Evolutionary conservation across 2,113 vertebrate species (phyloP).

Genomic region (Neolamprologus falcicula): DNA sequence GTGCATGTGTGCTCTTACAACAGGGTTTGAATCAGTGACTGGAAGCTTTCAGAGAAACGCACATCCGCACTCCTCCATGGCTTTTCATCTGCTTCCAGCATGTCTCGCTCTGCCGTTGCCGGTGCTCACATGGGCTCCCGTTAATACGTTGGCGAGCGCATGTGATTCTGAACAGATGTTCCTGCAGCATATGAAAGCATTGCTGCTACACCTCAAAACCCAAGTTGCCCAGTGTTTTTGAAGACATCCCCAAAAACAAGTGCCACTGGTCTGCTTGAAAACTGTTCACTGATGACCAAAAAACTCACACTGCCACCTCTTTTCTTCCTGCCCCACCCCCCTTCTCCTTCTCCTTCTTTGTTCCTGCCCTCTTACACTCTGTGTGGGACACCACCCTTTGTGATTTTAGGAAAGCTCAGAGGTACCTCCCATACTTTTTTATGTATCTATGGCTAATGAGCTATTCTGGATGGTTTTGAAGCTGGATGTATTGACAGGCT

Average conservation of each 20-base stretch:
- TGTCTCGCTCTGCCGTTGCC: slow-evolving; percentile 2
- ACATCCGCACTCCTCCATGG: slow-evolving; percentile 10
- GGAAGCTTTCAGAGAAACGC: slow-evolving; percentile 12
- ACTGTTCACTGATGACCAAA: slow-evolving; percentile 12
- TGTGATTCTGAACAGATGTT: slow-evolving; percentile 41
- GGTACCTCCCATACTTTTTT: slow-evolving; percentile 35
- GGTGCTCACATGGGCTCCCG: slow-evolving; percentile 23
- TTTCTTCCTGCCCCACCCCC: background rate
- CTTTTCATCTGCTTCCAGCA: slow-evolving; percentile 40
- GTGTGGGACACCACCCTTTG: slow-evolving; percentile 44
- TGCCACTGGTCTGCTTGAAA: slow-evolving; percentile 13
- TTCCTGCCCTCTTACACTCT: slow-evolving; percentile 17
- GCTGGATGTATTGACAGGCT: slow-evolving; percentile 5
- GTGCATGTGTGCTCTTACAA: slow-evolving; percentile 8
- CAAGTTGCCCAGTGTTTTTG: slow-evolving; percentile 8
- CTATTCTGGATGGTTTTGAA: slow-evolving; percentile 14
- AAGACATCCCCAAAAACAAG: slow-evolving; percentile 11
- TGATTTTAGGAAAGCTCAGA: slow-evolving; percentile 55
- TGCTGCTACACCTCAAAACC: background rate
- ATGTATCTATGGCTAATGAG: slow-evolving; percentile 22
- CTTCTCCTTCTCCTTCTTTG: background rate
- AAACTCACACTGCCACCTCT: slow-evolving; percentile 17
- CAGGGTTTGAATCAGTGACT: background rate
- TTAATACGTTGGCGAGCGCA: slow-evolving; percentile 1
- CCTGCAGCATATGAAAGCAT: slow-evolving; percentile 22